Percentiles rank a stretch among this genome's conserved stretches.
Evolutionary conservation across 2,113 vertebrate species (phyloP).

Genomic region (Dasyprocta punctata): DNA sequence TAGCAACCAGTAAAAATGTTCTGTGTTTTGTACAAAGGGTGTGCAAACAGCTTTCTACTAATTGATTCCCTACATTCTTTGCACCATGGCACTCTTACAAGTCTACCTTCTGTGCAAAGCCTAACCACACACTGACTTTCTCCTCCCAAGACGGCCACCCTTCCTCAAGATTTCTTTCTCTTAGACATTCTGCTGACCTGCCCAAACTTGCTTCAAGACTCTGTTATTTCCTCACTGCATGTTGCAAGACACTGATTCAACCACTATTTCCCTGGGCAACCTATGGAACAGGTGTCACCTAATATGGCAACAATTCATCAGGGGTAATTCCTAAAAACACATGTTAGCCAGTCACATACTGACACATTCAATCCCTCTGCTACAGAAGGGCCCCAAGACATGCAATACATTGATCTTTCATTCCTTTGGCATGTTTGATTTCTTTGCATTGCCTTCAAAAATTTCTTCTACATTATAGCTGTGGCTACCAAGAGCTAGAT

Average conservation of each 20-base stretch:
- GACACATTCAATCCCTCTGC: conserved; percentile 13
- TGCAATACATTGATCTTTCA: conserved; percentile 44
- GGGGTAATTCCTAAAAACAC: conserved; percentile 4
- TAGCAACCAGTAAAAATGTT: conserved; percentile 51
- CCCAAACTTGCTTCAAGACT: conserved; percentile 27
- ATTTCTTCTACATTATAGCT: background rate
- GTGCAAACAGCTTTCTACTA: conserved; percentile 37
- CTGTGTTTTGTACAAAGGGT: conserved; percentile 53
- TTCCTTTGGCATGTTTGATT: conserved; percentile 7
- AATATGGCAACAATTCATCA: background rate
- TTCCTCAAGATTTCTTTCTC: conserved; percentile 56
- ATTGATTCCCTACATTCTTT: background rate
- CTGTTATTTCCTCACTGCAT: background rate
- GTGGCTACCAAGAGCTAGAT: background rate
- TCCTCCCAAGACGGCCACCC: background rate
- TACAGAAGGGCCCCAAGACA: conserved; percentile 69
- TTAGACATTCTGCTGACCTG: conserved; percentile 41
- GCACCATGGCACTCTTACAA: background rate
- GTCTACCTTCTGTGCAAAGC: background rate
- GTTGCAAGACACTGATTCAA: background rate
- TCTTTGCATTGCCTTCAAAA: conserved; percentile 31
- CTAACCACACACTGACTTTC: conserved; percentile 6
- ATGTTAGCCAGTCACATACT: conserved; percentile 56
- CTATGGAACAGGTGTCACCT: conserved; percentile 12
- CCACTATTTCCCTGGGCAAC: background rate